Conservation (phyloP, 2,797 vertebrate species). For the Ispidina picta region DNA sequence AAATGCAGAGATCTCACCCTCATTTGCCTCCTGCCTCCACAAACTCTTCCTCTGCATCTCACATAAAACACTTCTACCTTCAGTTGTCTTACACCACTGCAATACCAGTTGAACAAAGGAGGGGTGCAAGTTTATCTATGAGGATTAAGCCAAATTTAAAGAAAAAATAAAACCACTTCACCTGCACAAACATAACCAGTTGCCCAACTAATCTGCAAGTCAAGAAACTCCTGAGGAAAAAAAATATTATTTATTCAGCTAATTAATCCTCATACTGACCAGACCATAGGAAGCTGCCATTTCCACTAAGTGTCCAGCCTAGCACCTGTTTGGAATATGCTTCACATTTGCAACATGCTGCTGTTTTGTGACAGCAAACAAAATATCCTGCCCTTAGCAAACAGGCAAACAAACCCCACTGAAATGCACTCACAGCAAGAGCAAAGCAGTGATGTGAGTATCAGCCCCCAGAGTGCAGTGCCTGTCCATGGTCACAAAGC, state of each 20-base stretch:
- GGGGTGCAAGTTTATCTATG: neutral
- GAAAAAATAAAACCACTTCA: neutral
- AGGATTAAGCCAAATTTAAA: neutral
- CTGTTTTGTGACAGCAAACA: neutral
- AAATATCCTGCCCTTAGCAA: neutral
- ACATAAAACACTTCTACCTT: neutral
- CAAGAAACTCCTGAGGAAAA: neutral
- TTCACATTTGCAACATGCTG: neutral
- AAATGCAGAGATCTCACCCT: neutral
- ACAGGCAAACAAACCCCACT: neutral
- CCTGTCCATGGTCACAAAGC: neutral
- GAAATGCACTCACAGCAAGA: too few relatives aligned
- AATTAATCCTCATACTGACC: neutral
- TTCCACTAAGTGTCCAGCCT: neutral
- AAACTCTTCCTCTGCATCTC: neutral
- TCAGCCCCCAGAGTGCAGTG: neutral
- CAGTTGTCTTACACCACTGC: neutral
- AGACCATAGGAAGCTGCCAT: neutral
- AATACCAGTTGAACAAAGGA: neutral
- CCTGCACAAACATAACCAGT: neutral
- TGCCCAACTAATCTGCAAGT: neutral
- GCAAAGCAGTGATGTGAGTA: neutral
- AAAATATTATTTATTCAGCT: neutral
- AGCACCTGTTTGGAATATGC: neutral
- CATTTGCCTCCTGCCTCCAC: neutral